Evolutionary conservation across 1,140 invertebrate genomes (phyloP).

Genomic region (Yoshiicerus persimilis): DNA sequence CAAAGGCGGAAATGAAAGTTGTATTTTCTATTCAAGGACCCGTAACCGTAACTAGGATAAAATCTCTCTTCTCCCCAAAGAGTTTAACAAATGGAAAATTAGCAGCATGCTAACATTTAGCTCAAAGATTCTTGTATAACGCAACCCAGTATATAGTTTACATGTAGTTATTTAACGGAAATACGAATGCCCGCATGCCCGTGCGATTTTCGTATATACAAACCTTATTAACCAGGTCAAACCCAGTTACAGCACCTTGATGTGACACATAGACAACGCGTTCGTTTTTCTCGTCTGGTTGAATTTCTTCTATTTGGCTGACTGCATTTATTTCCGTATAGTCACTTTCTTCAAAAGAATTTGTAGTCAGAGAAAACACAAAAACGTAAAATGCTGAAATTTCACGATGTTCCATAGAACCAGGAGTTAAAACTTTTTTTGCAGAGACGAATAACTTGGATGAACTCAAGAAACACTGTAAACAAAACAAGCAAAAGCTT

Average conservation of each 20-base stretch:
- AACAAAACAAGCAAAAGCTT: background rate
- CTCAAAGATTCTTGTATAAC: conserved; percentile 14
- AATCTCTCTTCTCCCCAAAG: too few species aligned
- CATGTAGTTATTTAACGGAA: too few species aligned
- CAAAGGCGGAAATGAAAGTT: too few species aligned
- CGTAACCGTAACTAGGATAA: too few species aligned
- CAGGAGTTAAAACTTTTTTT: background rate
- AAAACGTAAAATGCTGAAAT: background rate
- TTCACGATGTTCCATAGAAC: background rate
- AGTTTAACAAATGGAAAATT: too few species aligned
- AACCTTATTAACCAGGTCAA: background rate
- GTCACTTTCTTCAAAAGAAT: background rate
- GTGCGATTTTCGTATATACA: too few species aligned
- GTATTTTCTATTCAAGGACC: too few species aligned
- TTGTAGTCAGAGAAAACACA: background rate
- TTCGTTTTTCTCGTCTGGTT: background rate
- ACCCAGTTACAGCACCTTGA: background rate
- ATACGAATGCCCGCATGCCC: too few species aligned
- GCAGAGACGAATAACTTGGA: background rate
- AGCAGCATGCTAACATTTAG: background rate
- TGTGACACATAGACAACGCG: background rate
- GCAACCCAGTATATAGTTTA: too few species aligned
- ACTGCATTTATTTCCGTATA: background rate
- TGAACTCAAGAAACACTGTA: background rate
- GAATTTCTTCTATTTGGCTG: conserved; percentile 25